phyloP scores from a whole-genome alignment of 2,113 vertebrate genomes.

The rat (Rattus norvegicus) region DNA sequence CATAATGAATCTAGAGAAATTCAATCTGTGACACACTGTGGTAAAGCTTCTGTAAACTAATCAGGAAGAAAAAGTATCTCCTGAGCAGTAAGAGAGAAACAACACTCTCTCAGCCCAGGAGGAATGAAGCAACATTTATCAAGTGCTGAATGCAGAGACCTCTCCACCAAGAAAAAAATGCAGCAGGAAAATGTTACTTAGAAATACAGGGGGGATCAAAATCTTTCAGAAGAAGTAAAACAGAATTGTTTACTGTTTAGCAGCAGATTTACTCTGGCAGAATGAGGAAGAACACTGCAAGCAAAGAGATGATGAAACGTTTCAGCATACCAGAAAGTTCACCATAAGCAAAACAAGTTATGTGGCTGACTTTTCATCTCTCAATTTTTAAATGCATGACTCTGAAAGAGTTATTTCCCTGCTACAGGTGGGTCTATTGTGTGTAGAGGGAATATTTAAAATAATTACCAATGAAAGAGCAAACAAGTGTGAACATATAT shows the following conservation, averaged over 20 bases:
- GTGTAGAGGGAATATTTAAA: neutral
- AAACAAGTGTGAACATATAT: neutral
- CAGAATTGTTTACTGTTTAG: neutral
- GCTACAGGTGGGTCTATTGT: neutral
- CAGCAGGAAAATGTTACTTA: neutral
- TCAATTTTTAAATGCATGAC: neutral
- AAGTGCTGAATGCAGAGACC: neutral
- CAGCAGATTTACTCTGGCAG: neutral
- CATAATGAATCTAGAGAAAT: neutral
- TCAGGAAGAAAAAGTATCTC: neutral
- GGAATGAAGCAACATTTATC: neutral
- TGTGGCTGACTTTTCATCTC: neutral
- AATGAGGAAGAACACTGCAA: neutral
- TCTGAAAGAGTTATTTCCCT: neutral
- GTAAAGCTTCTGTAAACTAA: neutral
- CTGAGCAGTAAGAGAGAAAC: slow-evolving; percentile 12
- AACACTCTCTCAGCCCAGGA: neutral
- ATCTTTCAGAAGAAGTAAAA: neutral
- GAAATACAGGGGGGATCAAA: neutral
- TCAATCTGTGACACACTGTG: neutral
- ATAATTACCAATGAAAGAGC: neutral
- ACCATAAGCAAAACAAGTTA: neutral
- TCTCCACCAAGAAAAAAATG: neutral
- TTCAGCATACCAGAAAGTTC: neutral
- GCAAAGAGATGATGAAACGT: neutral